Evolutionary conservation across 2,113 vertebrate genomes (phyloP).

Genomic region (Cariama cristata): DNA sequence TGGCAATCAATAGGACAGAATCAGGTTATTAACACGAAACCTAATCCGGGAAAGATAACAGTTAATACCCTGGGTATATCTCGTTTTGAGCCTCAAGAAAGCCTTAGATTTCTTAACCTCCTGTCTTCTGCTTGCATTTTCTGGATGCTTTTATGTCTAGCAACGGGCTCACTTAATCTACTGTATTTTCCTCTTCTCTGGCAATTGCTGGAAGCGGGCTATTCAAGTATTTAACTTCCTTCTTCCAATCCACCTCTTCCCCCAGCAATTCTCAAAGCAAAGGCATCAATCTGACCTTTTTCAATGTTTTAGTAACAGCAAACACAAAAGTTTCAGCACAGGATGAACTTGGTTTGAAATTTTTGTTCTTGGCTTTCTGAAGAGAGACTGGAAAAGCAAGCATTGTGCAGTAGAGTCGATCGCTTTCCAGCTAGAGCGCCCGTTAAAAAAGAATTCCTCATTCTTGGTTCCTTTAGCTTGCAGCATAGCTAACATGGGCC

Average conservation of each 20-base stretch:
- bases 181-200: not conserved
- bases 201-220: not conserved
- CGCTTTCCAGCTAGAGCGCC: not conserved
- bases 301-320: not conserved
- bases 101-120: not conserved
- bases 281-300: constrained; percentile 1
- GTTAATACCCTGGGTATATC: not conserved
- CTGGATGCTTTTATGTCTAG: not conserved
- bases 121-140: not conserved
- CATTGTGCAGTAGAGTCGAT: not conserved
- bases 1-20: not conserved
- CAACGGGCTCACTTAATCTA: not conserved
- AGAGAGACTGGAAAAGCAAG: constrained; percentile 18
- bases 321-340: constrained; percentile 20
- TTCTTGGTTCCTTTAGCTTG: not conserved
- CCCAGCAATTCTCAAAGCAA: not conserved
- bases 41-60: not conserved
- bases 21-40: not conserved
- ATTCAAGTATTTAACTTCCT: not conserved
- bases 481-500: not conserved
- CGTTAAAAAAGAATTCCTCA: not conserved
- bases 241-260: not conserved
- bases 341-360: constrained; percentile 26
- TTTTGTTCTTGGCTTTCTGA: not conserved
- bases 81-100: not conserved